Evolutionary conservation across 37 sponge, comb jelly and placozoan species (phyloP), one percentile per base, ranked within the genome.

Genomic region (Chondrilla cf. caribensis): DNA sequence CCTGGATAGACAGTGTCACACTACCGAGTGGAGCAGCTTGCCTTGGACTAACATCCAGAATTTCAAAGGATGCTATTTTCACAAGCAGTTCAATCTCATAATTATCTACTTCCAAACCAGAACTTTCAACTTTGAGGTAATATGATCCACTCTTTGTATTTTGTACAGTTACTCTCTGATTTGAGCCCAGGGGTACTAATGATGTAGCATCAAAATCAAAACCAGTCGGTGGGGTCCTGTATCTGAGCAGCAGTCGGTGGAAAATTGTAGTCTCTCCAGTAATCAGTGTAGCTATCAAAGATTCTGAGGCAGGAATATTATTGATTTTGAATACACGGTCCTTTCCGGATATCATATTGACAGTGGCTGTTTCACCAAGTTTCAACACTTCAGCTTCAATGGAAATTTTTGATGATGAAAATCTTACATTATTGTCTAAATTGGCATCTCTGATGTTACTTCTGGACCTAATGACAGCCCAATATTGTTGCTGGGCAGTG

Each of bases 401-500:
- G 5, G 18, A 35, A n/a, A 84, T 17, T 38, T 31, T 38, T 2
- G 31, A 33, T 24, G 15, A 24, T 6, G 84, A 22, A 59, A 2
- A 39, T 7, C 42, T 62, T 59, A 84, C 26, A 33, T 84, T 84
- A 54, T 84, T 84, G n/a, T 55, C 60, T 41, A 84, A 36, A 19
- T 73, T 76, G 2, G 64, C 3, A 37, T 84, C 84, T 17, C 84
- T 38, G 31, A 84, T 84, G n/a, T 84, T 84, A 60, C 60, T 84
- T 32, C 77, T 57, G 1, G 77, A 59, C 0, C 62, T 58, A 3
- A 84, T 62, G 60, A 84, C 59, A 24, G 68, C 84, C 19, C 14
- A 76, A 43, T 84, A 84, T n/a, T n/a, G n/a, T n/a, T n/a, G n/a
- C n/a, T n/a, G n/a, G n/a, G n/a, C n/a, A 51, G 15, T 38, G 0